Evolutionary conservation across 2,113 vertebrate genomes (phyloP).

Genomic region (Daphoenositta chrysoptera): DNA sequence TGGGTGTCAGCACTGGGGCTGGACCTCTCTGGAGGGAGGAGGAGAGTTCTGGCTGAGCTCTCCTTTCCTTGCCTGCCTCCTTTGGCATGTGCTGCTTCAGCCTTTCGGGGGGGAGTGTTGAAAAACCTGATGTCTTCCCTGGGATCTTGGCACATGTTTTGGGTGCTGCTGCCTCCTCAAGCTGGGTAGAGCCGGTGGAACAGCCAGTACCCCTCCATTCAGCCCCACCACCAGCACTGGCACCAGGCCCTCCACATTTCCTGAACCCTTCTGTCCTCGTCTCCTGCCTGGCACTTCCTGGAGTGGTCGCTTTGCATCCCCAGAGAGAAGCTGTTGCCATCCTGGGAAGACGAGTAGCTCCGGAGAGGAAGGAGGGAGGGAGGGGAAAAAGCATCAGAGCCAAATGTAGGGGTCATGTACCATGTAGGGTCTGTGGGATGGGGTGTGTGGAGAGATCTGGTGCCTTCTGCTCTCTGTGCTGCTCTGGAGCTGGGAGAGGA

Average conservation of each 20-base stretch:
- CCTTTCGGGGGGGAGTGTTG: background rate
- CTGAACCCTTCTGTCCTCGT: background rate
- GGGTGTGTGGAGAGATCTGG: background rate
- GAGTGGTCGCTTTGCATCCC: background rate
- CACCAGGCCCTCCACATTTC: background rate
- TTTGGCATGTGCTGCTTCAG: background rate
- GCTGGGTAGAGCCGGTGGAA: background rate
- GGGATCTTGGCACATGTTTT: background rate
- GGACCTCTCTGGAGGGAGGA: background rate
- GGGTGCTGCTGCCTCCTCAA: background rate
- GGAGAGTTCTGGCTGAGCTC: background rate
- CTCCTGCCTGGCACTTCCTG: background rate
- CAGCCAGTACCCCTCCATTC: background rate
- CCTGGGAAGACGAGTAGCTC: rapidly evolving
- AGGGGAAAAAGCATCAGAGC: background rate
- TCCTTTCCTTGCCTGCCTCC: background rate
- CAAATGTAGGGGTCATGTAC: background rate
- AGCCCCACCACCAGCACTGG: background rate
- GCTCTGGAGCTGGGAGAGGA: background rate
- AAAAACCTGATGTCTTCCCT: background rate
- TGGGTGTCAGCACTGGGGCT: background rate
- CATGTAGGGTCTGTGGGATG: background rate
- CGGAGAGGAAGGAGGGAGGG: background rate
- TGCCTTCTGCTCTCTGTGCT: background rate
- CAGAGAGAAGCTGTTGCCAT: background rate